Evolutionary conservation across 2,113 vertebrate species (phyloP).

Genomic region (Eupsittula cactorum): DNA sequence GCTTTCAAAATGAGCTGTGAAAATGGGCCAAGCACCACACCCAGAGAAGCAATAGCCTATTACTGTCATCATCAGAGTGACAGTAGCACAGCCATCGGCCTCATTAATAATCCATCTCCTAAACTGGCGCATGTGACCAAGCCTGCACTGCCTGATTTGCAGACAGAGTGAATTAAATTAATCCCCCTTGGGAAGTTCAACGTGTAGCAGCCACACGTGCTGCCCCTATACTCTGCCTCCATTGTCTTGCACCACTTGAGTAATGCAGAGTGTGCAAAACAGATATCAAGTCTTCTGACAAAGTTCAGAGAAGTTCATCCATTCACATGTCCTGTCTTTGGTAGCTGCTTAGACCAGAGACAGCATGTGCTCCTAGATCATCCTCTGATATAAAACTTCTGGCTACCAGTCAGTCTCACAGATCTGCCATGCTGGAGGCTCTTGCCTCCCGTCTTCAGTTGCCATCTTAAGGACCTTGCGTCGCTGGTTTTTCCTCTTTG

Average conservation of each 20-base stretch:
- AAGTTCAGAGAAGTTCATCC: background rate
- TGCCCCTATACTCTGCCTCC: background rate
- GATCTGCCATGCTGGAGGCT: background rate
- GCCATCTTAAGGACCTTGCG: background rate
- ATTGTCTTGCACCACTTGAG: background rate
- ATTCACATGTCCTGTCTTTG: background rate
- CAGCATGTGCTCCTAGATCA: background rate
- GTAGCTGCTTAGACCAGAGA: background rate
- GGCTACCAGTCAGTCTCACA: background rate
- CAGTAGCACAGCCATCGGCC: background rate
- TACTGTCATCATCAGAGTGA: background rate
- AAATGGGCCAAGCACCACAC: background rate
- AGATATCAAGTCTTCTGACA: background rate
- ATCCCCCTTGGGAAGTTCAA: background rate
- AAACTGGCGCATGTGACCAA: rapidly evolving
- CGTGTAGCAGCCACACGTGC: background rate
- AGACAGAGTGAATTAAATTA: background rate
- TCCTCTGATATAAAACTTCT: background rate
- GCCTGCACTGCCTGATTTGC: background rate
- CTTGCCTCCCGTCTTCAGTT: background rate
- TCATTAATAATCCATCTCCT: background rate
- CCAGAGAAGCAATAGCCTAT: background rate
- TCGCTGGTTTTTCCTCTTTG: background rate
- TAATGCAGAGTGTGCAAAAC: background rate
- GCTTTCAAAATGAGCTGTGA: background rate